Conservation (phyloP, 2,797 vertebrate species). For the Oryzias dopingdopingensis region DNA sequence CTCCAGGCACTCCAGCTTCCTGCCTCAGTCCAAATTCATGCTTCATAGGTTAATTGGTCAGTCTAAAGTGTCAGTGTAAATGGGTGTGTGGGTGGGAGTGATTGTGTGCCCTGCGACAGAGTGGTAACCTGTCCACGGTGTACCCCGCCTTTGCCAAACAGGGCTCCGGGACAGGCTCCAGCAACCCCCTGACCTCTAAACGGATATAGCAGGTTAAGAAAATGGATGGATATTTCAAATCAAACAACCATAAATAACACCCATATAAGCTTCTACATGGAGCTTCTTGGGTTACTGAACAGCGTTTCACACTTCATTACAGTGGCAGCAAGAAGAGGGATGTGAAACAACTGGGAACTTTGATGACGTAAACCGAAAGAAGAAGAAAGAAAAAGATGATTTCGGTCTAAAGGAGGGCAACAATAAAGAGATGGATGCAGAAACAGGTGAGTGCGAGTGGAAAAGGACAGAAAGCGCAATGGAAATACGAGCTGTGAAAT, state of each 20-base stretch:
- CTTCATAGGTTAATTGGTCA: too few species aligned
- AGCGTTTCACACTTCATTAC: constrained; percentile 63
- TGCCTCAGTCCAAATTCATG: too few species aligned
- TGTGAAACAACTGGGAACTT: constrained; percentile 21
- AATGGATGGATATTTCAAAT: too few species aligned
- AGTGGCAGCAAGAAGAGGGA: constrained; percentile 30
- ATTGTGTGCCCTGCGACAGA: too few species aligned
- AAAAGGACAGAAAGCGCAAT: not conserved
- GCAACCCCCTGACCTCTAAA: too few species aligned
- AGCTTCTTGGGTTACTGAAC: constrained; percentile 40
- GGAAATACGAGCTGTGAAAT: constrained; percentile 27
- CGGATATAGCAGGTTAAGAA: too few species aligned
- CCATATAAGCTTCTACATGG: constrained; percentile 20
- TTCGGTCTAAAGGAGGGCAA: not conserved
- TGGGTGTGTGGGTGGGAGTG: too few species aligned
- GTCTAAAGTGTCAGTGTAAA: too few species aligned
- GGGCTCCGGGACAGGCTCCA: too few species aligned
- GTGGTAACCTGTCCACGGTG: too few species aligned
- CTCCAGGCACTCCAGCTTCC: too few species aligned
- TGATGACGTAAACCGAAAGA: not conserved
- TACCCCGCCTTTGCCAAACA: too few species aligned
- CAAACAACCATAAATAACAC: constrained; percentile 44
- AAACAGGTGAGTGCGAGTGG: not conserved
- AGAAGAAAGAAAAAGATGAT: not conserved
- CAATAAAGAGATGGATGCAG: not conserved